Percentiles rank a stretch among this genome's conserved stretches.
Conservation (phyloP, 1,140 invertebrate genomes). For the Rhynchophorus ferrugineus region DNA sequence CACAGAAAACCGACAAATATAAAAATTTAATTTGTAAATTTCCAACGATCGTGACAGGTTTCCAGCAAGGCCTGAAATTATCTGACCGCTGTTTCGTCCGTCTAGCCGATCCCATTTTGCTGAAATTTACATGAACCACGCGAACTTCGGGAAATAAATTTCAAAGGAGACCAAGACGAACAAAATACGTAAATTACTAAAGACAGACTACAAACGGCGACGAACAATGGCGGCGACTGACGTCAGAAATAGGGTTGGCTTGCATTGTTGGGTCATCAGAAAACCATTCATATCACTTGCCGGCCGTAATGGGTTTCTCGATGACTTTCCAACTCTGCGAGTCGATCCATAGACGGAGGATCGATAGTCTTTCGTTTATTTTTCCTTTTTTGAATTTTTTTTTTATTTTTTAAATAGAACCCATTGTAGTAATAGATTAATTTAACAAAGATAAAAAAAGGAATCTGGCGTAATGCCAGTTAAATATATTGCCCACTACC, state of each 20-base stretch:
- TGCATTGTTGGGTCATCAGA: slow-evolving; percentile 34
- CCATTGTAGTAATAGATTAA: too few relatives aligned
- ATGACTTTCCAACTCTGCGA: slow-evolving; percentile 24
- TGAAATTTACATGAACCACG: background rate
- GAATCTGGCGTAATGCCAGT: too few relatives aligned
- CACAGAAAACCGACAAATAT: too few relatives aligned
- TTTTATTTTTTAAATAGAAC: too few relatives aligned
- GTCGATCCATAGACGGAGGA: slow-evolving; percentile 10
- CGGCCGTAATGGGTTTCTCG: slow-evolving; percentile 22
- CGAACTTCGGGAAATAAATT: slow-evolving; percentile 1
- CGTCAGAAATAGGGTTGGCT: slow-evolving; percentile 25
- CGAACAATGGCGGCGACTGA: slow-evolving; percentile 20
- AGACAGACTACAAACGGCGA: slow-evolving; percentile 12
- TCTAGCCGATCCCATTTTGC: background rate
- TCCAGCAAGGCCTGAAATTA: background rate
- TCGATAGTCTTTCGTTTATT: too few relatives aligned
- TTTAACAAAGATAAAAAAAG: too few relatives aligned
- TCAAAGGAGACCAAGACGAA: background rate
- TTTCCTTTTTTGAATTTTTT: too few relatives aligned
- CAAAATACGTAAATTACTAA: slow-evolving; percentile 13
- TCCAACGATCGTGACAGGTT: background rate
- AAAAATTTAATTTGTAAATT: background rate
- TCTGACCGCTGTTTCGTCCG: background rate
- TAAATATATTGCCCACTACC: too few relatives aligned
- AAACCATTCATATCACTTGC: slow-evolving; percentile 34